phyloP scores from a whole-genome alignment of 1,140 invertebrate genomes.

The Harpegnathos saltator region DNA sequence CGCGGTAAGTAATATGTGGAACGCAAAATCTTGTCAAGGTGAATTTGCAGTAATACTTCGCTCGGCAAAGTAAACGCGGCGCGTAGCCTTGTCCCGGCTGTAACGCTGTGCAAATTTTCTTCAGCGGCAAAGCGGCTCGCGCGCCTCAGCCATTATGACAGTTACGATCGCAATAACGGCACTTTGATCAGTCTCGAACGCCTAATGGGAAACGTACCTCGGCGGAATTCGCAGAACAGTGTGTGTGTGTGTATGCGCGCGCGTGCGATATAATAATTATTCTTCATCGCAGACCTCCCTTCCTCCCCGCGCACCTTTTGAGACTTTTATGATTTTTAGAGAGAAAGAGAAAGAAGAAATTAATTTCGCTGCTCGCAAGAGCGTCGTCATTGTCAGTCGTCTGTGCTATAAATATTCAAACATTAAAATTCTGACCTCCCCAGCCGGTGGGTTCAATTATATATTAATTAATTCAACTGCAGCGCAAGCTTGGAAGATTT shows the following conservation, averaged over 20 bases:
- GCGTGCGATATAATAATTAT: too few species aligned
- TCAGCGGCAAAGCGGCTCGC: not conserved
- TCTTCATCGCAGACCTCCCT: too few species aligned
- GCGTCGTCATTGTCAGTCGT: too few species aligned
- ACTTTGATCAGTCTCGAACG: not conserved
- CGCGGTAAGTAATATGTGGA: constrained; percentile 36
- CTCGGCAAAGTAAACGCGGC: not conserved
- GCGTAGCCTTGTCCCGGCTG: not conserved
- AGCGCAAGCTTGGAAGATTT: not conserved
- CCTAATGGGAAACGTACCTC: too few species aligned
- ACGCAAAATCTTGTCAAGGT: constrained; percentile 55
- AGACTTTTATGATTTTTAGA: too few species aligned
- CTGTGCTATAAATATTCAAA: constrained; percentile 22
- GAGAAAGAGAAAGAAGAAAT: too few species aligned
- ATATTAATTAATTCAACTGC: constrained; percentile 20
- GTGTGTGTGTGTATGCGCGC: too few species aligned
- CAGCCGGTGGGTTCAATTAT: constrained; percentile 31
- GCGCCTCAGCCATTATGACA: not conserved
- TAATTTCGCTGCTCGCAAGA: too few species aligned
- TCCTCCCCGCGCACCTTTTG: too few species aligned
- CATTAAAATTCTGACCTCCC: not conserved
- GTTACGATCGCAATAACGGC: not conserved
- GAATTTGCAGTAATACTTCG: constrained; percentile 33
- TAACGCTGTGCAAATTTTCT: constrained; percentile 24
- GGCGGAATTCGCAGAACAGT: too few species aligned